Conservation (phyloP, 2,113 vertebrate genomes). For the Microcebus tavaratra region DNA sequence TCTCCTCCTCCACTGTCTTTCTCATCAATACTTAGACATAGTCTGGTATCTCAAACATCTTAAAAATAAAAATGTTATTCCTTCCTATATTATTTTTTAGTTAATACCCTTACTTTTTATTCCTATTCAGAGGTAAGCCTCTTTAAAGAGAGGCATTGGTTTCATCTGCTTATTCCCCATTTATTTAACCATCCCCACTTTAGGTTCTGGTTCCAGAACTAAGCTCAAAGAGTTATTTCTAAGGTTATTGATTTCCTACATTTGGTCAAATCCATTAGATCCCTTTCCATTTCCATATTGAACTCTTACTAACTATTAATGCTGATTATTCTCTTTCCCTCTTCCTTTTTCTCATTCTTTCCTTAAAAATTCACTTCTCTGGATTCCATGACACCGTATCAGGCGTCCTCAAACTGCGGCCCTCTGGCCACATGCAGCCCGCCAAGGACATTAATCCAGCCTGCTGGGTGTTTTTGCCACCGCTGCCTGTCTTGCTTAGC, state of each 20-base stretch:
- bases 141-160: not conserved
- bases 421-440: too few relatives aligned
- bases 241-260: not conserved
- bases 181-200: not conserved
- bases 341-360: not conserved
- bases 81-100: not conserved
- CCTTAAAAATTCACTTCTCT: not conserved
- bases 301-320: not conserved
- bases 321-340: not conserved
- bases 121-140: not conserved
- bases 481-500: too few relatives aligned
- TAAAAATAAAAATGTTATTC: not conserved
- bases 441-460: too few relatives aligned
- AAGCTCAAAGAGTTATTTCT: not conserved
- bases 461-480: too few relatives aligned
- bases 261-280: not conserved
- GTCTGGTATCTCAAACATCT: not conserved
- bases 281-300: not conserved
- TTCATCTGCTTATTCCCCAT: not conserved
- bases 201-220: not conserved
- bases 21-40: not conserved
- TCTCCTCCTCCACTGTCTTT: not conserved
- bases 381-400: not conserved
- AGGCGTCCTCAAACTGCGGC: too few relatives aligned
- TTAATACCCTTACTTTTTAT: not conserved